Percentiles rank a stretch among this genome's conserved stretches.
Conservation (phyloP, 2,797 vertebrate species). For the Tapirus indicus region DNA sequence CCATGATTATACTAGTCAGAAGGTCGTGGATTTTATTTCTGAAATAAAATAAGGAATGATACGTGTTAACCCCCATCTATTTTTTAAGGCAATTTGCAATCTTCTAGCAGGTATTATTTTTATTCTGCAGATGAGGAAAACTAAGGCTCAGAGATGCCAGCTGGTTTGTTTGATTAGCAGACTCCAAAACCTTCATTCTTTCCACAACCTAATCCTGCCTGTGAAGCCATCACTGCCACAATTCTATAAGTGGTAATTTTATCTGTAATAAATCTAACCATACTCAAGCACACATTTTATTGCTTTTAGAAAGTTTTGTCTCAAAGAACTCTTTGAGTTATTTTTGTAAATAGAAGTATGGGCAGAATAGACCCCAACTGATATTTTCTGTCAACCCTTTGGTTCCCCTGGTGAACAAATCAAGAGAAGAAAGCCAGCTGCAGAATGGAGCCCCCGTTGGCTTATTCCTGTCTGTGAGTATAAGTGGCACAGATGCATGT, state of each 20-base stretch:
- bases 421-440: not conserved
- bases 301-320: conserved; percentile 26
- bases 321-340: not conserved
- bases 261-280: not conserved
- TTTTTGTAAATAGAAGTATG: not conserved
- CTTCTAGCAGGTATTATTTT: not conserved
- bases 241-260: not conserved
- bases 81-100: not conserved
- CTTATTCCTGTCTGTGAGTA: not conserved
- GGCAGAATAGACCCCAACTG: not conserved
- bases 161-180: not conserved
- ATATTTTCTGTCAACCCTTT: not conserved
- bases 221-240: not conserved
- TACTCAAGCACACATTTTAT: not conserved
- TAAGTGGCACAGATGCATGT: not conserved
- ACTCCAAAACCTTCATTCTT: not conserved
- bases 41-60: not conserved
- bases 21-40: not conserved
- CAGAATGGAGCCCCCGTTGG: accelerated
- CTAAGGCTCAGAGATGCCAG: not conserved
- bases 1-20: not conserved
- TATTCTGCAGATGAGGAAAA: not conserved
- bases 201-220: not conserved
- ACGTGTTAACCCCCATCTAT: not conserved
- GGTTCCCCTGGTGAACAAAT: not conserved